Evolutionary conservation across 2,113 vertebrate genomes (phyloP), one percentile per base, ranked within the genome.

Genomic region (Camelus bactrianus): DNA sequence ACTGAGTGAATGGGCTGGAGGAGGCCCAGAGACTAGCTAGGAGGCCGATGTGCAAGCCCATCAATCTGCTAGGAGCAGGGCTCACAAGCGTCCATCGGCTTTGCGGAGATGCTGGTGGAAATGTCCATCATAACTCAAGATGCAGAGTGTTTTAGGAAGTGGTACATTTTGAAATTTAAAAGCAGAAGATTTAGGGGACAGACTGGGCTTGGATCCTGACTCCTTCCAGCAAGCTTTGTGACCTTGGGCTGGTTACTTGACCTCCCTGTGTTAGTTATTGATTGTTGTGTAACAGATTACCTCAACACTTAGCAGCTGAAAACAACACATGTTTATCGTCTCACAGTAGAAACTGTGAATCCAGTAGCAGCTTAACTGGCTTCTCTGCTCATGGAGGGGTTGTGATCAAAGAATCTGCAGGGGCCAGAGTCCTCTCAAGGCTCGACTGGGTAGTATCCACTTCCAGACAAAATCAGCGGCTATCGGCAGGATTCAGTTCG

Each of bases 21-120:
- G 32, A 22, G 13, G 54, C 26, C 5, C 0, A 73, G 35, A 58
- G 75, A 79, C 13, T 54, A 20, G 17, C 22, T 20, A 19, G 2
- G 30, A 50, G 56, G 19, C 26, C 10, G 14, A 7, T 0, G 1
- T 1, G 28, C 24, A 64, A 50, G 30, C 26, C 32, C 9, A 1
- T 13, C 35, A 56, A 24, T 54, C 76, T 58, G 7, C 11, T 17
- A 22, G 11, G 14, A 38, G 62, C 0, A 0, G 50, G 5, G 1
- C 11, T 52, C 52, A 19, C 12, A 65, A 58, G 20, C 10, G 1
- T 8, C 64, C 54, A 1, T 26, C 42, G n/a, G 46, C 54, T 79
- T 35, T 0, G 6, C 0, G 5, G 56, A 24, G 56, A 17, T 35
- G 42, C 73, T 54, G 22, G 22, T 10, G 80, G 87, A 58, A 52